Conservation (phyloP, 2,797 vertebrate genomes). For the Menidia menidia region DNA sequence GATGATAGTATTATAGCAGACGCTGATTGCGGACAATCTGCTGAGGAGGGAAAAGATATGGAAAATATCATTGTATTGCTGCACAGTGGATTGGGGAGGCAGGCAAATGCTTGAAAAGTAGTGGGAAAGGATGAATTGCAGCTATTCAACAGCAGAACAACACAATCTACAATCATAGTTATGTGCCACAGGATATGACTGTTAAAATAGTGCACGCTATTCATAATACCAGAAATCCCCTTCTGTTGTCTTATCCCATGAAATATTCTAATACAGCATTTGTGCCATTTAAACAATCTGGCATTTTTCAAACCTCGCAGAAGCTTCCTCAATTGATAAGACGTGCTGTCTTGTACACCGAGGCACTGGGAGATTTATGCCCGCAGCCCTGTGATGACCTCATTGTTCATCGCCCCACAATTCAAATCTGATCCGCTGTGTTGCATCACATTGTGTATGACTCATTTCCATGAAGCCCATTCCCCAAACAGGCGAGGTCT, state of each 20-base stretch:
- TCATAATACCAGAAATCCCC: constrained; percentile 54
- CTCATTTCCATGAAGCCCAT: constrained; percentile 71
- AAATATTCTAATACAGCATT: constrained; percentile 23
- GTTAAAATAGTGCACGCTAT: constrained; percentile 9
- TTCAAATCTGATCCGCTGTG: constrained; percentile 77
- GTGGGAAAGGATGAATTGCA: background rate
- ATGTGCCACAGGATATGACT: constrained; percentile 6
- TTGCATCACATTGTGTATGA: constrained; percentile 79
- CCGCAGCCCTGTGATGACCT: constrained; percentile 77
- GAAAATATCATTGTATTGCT: constrained; percentile 70
- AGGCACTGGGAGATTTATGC: constrained; percentile 68
- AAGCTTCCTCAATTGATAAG: constrained; percentile 75
- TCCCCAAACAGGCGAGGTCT: constrained; percentile 65
- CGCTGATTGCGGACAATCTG: constrained; percentile 75
- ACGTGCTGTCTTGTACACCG: constrained; percentile 56
- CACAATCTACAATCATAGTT: constrained; percentile 12
- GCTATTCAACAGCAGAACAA: constrained; percentile 25
- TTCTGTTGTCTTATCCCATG: constrained; percentile 56
- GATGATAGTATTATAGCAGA: constrained; percentile 77
- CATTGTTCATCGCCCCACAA: constrained; percentile 81
- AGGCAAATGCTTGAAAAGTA: constrained; percentile 18
- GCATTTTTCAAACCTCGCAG: constrained; percentile 39
- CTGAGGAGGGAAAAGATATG: constrained; percentile 74
- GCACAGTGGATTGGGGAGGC: constrained; percentile 40
- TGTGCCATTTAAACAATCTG: constrained; percentile 58